Conservation (phyloP, 2,797 vertebrate species). For the Xiphorhynchus erythropygius region DNA sequence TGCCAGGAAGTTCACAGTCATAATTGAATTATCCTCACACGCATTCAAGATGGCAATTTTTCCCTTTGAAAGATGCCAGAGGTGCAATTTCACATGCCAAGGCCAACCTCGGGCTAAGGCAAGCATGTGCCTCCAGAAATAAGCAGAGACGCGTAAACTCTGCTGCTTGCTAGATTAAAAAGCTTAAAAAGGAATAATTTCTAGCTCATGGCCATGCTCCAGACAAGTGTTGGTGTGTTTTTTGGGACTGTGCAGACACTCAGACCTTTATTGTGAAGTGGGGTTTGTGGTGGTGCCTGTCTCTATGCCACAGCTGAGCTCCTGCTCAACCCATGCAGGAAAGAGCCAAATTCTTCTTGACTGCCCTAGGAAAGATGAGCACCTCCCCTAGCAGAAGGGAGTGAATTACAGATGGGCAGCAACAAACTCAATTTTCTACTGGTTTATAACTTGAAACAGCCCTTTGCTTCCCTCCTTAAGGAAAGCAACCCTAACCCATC, state of each 20-base stretch:
- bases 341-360: background rate
- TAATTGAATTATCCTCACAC: background rate
- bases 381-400: background rate
- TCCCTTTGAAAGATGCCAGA: background rate
- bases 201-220: background rate
- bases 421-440: background rate
- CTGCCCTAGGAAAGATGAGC: background rate
- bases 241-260: background rate
- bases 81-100: background rate
- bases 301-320: background rate
- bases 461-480: background rate
- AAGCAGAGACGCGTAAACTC: background rate
- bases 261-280: background rate
- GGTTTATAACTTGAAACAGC: background rate
- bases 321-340: background rate
- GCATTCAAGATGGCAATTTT: background rate
- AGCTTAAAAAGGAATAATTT: background rate
- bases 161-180: background rate
- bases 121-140: background rate
- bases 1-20: background rate
- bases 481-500: too few relatives aligned
- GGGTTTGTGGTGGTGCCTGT: background rate
- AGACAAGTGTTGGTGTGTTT: background rate
- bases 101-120: background rate
- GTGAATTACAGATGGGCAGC: background rate